Percentiles rank a stretch among this genome's conserved stretches.
Evolutionary conservation across 2,113 vertebrate species (phyloP).

Genomic region (Forbesichthys papilliferus): DNA sequence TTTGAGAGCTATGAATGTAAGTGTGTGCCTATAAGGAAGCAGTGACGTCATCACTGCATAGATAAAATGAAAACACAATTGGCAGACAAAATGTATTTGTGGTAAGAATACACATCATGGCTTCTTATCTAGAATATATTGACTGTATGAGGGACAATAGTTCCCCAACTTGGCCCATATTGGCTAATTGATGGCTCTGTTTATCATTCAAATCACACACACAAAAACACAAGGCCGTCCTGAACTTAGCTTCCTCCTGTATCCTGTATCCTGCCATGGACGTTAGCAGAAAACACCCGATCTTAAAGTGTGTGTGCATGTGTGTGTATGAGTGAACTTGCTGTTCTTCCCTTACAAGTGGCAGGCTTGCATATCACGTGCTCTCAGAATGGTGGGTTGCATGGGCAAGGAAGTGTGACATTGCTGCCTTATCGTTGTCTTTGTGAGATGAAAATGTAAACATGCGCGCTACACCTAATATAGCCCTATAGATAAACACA

Average conservation of each 20-base stretch:
- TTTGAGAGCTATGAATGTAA: neutral
- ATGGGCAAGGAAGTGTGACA: neutral
- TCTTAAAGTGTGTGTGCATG: constrained; percentile 21
- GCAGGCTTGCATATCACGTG: constrained; percentile 39
- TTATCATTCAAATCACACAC: constrained; percentile 4
- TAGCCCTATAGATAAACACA: constrained; percentile 11
- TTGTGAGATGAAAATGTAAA: constrained; percentile 20
- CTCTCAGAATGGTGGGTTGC: constrained; percentile 1
- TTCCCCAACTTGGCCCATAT: constrained; percentile 38
- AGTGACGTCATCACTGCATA: neutral
- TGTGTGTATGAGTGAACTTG: constrained; percentile 21
- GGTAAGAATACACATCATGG: neutral
- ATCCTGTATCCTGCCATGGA: constrained; percentile 71
- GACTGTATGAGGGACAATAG: constrained; percentile 25
- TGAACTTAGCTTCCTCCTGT: constrained; percentile 58
- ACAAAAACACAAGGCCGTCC: constrained; percentile 27
- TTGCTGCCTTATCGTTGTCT: neutral
- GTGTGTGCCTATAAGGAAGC: constrained; percentile 11
- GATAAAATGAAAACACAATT: too few relatives aligned
- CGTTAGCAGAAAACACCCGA: constrained; percentile 62
- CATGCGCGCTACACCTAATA: constrained; percentile 1
- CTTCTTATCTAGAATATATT: constrained; percentile 4
- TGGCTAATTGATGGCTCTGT: constrained; percentile 50
- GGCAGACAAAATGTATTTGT: neutral
- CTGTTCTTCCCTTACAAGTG: constrained; percentile 41